phyloP scores from a whole-genome alignment of 1,140 invertebrate genomes.

The Potamilus streckersoni region DNA sequence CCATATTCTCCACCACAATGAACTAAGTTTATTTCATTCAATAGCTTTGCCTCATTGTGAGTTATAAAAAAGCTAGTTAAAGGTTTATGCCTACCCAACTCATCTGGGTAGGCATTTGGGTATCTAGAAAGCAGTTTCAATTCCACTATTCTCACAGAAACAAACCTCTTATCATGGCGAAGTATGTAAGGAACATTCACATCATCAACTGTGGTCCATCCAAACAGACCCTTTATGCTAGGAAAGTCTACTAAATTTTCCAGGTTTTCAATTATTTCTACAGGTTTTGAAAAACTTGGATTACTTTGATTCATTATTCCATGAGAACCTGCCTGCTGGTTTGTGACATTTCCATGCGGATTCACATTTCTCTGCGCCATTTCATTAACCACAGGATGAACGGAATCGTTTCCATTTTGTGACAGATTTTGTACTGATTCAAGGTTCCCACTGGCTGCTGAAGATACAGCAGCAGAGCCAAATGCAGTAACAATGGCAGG shows the following conservation, averaged over 20 bases:
- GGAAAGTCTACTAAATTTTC: constrained; percentile 32
- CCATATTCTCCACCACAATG: constrained; percentile 94
- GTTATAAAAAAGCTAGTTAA: constrained; percentile 93
- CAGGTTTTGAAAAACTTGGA: too few relatives aligned
- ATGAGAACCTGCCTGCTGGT: too few relatives aligned
- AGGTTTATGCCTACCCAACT: constrained; percentile 58
- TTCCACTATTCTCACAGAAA: constrained; percentile 93
- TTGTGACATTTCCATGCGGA: too few relatives aligned
- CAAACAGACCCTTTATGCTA: constrained; percentile 81
- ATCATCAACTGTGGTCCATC: constrained; percentile 88
- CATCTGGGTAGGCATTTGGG: constrained; percentile 68
- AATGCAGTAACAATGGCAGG: too few relatives aligned
- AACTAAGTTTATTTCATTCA: constrained; percentile 93
- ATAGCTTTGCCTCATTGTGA: constrained; percentile 85
- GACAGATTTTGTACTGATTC: too few relatives aligned
- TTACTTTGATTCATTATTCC: too few relatives aligned
- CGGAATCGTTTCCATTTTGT: too few relatives aligned
- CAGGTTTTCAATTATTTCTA: background rate
- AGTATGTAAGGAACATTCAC: constrained; percentile 89
- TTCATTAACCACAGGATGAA: too few relatives aligned
- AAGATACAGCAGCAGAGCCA: too few relatives aligned
- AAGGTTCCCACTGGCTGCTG: too few relatives aligned
- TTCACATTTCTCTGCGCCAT: too few relatives aligned
- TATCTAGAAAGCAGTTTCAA: constrained; percentile 72
- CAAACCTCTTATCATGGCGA: constrained; percentile 85